Evolutionary conservation across 1,140 invertebrate genomes (phyloP).

Genomic region (Euwallacea fornicatus): DNA sequence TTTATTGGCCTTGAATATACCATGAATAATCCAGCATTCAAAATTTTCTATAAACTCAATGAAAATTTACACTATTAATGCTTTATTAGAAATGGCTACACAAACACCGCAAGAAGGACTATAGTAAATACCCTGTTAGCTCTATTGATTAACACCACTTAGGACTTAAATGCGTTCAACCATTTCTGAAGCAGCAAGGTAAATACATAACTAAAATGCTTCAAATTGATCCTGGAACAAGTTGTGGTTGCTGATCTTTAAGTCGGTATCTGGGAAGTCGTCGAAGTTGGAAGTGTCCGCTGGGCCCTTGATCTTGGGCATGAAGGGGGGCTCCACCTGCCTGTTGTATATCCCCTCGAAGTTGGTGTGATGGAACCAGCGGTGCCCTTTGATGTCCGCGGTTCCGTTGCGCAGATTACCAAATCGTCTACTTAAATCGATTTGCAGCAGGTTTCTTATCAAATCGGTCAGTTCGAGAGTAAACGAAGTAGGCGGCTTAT

Average conservation of each 20-base stretch:
- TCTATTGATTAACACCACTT: too few relatives aligned
- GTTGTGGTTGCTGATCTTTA: slow-evolving; percentile 63
- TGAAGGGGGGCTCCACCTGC: slow-evolving; percentile 73
- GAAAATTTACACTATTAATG: too few relatives aligned
- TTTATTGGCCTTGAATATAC: too few relatives aligned
- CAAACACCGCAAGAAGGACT: too few relatives aligned
- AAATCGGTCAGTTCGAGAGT: slow-evolving; percentile 81
- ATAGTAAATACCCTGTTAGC: too few relatives aligned
- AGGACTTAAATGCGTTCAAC: too few relatives aligned
- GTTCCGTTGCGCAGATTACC: slow-evolving; percentile 76
- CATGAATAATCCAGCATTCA: too few relatives aligned
- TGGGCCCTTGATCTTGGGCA: slow-evolving; percentile 69
- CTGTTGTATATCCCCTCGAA: slow-evolving; percentile 83
- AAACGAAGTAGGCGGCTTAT: slow-evolving; percentile 69
- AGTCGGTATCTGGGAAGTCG: slow-evolving; percentile 65
- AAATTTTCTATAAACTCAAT: too few relatives aligned
- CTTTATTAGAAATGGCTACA: too few relatives aligned
- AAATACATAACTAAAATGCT: slow-evolving; percentile 61
- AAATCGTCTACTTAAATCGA: slow-evolving; percentile 83
- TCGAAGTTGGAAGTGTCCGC: slow-evolving; percentile 82
- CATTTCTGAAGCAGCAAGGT: too few relatives aligned
- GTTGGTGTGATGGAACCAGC: slow-evolving; percentile 70
- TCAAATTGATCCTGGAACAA: slow-evolving; percentile 69
- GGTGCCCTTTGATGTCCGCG: slow-evolving; percentile 73
- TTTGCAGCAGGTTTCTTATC: slow-evolving; percentile 79